Conservation (phyloP, 2,113 vertebrate species). For the Numenius arquata region DNA sequence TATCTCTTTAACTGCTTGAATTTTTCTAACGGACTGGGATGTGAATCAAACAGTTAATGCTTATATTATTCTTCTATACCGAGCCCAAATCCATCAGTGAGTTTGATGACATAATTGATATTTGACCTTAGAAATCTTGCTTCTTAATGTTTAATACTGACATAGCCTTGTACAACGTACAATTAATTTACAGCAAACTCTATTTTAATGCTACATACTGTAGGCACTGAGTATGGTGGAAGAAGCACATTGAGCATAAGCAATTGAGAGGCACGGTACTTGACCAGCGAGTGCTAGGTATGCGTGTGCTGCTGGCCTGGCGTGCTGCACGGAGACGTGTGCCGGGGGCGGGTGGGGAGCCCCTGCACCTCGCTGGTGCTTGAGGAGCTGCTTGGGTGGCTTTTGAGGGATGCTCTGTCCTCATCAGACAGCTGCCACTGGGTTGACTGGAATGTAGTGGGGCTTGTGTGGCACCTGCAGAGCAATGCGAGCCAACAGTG, state of each 20-base stretch:
- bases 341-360: background rate
- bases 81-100: background rate
- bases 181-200: background rate
- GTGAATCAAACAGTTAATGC: background rate
- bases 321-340: background rate
- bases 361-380: background rate
- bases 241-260: background rate
- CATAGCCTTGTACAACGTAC: background rate
- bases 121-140: background rate
- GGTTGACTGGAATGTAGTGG: background rate
- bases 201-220: background rate
- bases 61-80: background rate
- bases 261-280: background rate
- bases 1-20: background rate
- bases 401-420: background rate
- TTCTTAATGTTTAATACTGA: background rate
- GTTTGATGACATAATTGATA: background rate
- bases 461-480: background rate
- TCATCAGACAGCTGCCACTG: background rate
- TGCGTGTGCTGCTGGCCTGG: background rate
- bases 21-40: background rate
- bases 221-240: background rate
- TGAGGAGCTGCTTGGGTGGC: background rate
- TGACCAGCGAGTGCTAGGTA: background rate
- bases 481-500: accelerated